These are phyloP conservation scores for Diacarnus erythraeanus DNA, from an alignment of 37 sponge, comb jelly and placozoan species.

Conservation along the genomic window DNA sequence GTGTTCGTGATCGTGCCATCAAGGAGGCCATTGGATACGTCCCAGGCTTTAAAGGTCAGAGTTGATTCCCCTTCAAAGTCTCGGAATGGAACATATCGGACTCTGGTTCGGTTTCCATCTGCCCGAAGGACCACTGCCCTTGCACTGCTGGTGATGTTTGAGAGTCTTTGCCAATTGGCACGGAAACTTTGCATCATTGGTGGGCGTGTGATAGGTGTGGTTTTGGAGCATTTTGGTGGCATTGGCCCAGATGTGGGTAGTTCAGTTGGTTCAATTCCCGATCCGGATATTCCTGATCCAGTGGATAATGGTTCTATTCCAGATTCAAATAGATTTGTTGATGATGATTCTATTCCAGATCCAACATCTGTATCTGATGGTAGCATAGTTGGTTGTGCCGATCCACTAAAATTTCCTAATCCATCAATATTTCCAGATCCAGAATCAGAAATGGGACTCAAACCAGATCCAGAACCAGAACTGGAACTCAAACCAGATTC, in stretches of 20 bases:
- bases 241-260: not conserved
- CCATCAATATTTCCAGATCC: not conserved
- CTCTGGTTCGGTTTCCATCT: constrained; percentile 41
- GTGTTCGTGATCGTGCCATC: constrained; percentile 73
- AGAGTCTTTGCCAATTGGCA: constrained; percentile 68
- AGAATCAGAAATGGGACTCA: constrained; percentile 4
- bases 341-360: constrained; percentile 12
- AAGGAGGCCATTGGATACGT: constrained; percentile 43
- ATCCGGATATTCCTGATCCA: constrained; percentile 21
- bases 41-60: constrained; percentile 83
- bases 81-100: constrained; percentile 73
- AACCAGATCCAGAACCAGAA: not conserved
- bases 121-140: constrained; percentile 59
- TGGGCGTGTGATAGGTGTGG: constrained; percentile 3
- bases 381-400: not conserved
- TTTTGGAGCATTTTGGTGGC: constrained; percentile 18
- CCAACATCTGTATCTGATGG: not conserved
- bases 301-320: constrained; percentile 9
- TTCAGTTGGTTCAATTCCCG: not conserved
- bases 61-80: constrained; percentile 65
- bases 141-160: constrained; percentile 27
- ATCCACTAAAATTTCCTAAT: not conserved
- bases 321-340: not conserved
- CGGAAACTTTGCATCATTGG: constrained; percentile 12
- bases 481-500: not conserved